A percentile compares a stretch with the other conserved stretches of the same genome.
Conservation (phyloP, 2,113 vertebrate genomes). For the Actenoides hombroni region DNA sequence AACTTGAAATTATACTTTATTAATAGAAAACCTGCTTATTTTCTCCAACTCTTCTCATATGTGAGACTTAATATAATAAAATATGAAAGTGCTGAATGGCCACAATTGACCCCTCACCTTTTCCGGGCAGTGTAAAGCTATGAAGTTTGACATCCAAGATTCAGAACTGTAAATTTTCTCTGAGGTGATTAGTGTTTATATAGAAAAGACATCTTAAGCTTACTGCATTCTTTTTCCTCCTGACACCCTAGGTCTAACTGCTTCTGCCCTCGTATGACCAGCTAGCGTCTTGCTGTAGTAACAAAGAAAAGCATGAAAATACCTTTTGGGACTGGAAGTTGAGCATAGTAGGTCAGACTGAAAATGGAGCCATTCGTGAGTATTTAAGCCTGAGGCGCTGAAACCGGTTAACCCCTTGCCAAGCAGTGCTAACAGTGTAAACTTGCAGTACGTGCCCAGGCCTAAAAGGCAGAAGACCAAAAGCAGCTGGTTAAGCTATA, state of each 20-base stretch:
- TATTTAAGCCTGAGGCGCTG: neutral
- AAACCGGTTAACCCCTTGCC: neutral
- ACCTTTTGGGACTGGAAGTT: neutral
- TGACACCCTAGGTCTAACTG: neutral
- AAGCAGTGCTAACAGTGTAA: neutral
- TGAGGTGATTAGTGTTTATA: neutral
- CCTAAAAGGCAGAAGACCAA: slow-evolving; percentile 22
- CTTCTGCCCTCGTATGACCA: neutral
- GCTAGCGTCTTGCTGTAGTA: neutral
- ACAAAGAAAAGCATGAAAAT: neutral
- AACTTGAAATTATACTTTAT: neutral
- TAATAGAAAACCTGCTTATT: neutral
- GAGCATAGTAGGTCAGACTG: neutral
- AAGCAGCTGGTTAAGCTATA: slow-evolving; percentile 28
- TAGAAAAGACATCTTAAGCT: neutral
- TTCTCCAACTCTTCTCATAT: neutral
- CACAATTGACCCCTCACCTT: neutral
- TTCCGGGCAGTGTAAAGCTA: neutral
- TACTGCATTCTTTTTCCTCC: neutral
- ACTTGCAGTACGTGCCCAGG: neutral
- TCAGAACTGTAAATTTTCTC: neutral
- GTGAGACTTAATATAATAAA: neutral
- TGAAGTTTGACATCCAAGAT: neutral
- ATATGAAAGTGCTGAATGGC: neutral
- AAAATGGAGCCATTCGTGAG: neutral